These are phyloP conservation scores for Neomonachus schauinslandi DNA, from an alignment of 2,113 vertebrate genomes.

Conservation along the genomic window DNA sequence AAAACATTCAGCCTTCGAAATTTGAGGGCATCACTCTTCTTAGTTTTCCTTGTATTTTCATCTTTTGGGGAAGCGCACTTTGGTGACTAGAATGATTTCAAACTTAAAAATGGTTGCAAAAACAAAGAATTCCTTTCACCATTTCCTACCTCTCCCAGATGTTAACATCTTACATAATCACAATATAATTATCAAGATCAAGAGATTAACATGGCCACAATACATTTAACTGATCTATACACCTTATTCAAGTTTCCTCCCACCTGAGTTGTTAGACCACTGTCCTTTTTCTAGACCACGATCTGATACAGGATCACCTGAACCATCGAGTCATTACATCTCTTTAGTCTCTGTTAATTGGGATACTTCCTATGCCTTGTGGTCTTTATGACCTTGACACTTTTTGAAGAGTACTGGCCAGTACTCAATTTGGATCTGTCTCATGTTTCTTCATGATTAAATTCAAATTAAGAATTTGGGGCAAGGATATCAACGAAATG, in stretches of 20 bases:
- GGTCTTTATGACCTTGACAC: neutral
- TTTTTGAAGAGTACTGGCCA: neutral
- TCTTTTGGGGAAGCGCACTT: neutral
- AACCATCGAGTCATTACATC: neutral
- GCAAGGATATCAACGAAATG: neutral
- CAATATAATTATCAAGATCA: neutral
- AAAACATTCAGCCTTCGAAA: neutral
- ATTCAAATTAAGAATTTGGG: neutral
- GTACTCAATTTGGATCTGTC: neutral
- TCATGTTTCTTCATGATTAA: neutral
- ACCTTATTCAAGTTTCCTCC: neutral
- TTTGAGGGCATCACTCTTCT: neutral
- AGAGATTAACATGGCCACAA: neutral
- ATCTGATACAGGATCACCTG: neutral
- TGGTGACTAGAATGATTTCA: neutral
- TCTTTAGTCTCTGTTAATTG: neutral
- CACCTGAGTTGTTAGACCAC: neutral
- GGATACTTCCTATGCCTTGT: neutral
- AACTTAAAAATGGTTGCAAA: neutral
- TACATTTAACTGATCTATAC: neutral
- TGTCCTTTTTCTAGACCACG: neutral
- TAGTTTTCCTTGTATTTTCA: neutral
- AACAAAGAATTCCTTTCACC: neutral
- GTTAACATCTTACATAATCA: neutral
- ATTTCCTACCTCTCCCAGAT: neutral